Conservation (phyloP, 2,797 vertebrate species). For the Cyprinodon diabolis region DNA sequence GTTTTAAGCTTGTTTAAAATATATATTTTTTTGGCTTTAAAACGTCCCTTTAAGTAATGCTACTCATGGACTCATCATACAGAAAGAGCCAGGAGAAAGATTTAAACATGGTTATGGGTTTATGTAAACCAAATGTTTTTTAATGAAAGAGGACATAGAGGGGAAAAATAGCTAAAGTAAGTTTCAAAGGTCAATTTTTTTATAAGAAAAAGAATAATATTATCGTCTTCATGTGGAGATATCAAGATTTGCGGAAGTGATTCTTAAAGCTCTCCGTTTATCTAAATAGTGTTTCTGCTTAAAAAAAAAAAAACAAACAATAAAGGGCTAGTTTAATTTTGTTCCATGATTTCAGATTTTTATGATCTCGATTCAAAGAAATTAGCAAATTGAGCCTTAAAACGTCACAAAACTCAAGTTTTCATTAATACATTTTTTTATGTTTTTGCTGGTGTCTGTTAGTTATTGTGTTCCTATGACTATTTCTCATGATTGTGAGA, state of each 20-base stretch:
- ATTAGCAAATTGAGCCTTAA: not conserved
- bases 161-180: not conserved
- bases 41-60: not conserved
- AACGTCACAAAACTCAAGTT: not conserved
- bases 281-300: not conserved
- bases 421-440: not conserved
- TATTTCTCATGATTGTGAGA: too few species aligned
- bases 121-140: not conserved
- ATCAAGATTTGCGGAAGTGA: not conserved
- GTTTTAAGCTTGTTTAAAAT: not conserved
- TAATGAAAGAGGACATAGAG: not conserved
- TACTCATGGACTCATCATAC: not conserved
- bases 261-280: not conserved
- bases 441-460: not conserved
- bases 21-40: not conserved
- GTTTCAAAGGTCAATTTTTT: not conserved
- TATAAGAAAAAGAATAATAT: not conserved
- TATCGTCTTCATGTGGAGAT: not conserved
- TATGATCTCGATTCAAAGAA: not conserved
- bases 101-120: not conserved
- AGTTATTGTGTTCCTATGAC: not conserved
- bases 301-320: not conserved
- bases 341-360: not conserved
- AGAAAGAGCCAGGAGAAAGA: not conserved
- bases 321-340: too few species aligned